phyloP scores from a whole-genome alignment of 2,888 invertebrate species.

The Sarcophaga carnaria region DNA sequence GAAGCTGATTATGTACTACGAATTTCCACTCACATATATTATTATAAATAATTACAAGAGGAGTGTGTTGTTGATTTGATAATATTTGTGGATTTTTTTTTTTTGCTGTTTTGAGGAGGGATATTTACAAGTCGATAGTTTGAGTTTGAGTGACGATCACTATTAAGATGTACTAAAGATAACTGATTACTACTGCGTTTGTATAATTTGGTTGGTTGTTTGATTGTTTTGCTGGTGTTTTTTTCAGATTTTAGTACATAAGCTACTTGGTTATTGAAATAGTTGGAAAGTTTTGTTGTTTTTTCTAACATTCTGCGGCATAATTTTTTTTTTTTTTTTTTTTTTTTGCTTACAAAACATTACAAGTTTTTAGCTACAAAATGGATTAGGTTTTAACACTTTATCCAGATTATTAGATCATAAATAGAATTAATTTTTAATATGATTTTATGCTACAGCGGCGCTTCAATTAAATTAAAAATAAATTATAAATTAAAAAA shows the following conservation, averaged over 20 bases:
- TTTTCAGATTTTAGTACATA: slow-evolving; percentile 66
- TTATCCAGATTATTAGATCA: slow-evolving; percentile 44
- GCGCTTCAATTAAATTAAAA: slow-evolving; percentile 64
- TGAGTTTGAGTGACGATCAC: slow-evolving; percentile 53
- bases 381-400: slow-evolving; percentile 53
- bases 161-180: slow-evolving; percentile 61
- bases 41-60: slow-evolving; percentile 49
- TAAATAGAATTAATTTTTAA: slow-evolving; percentile 50
- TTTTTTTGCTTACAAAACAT: slow-evolving; percentile 70
- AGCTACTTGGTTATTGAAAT: slow-evolving; percentile 66
- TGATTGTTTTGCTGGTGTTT: slow-evolving; percentile 64
- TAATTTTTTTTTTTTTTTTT: too few relatives aligned
- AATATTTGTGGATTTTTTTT: slow-evolving; percentile 57
- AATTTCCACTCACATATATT: slow-evolving; percentile 73
- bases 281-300: slow-evolving; percentile 40
- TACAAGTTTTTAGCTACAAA: slow-evolving; percentile 68
- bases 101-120: slow-evolving; percentile 53
- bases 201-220: slow-evolving; percentile 55
- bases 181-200: slow-evolving; percentile 65
- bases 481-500: slow-evolving; percentile 56
- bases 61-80: slow-evolving; percentile 59
- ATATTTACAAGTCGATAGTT: slow-evolving; percentile 76
- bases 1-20: slow-evolving; percentile 76
- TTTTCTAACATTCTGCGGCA: slow-evolving; percentile 49
- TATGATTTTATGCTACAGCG: slow-evolving; percentile 67